A percentile compares a stretch with the other conserved stretches of the same genome.
Conservation (phyloP, 2,797 vertebrate genomes). For the Aotus griseimembra region DNA sequence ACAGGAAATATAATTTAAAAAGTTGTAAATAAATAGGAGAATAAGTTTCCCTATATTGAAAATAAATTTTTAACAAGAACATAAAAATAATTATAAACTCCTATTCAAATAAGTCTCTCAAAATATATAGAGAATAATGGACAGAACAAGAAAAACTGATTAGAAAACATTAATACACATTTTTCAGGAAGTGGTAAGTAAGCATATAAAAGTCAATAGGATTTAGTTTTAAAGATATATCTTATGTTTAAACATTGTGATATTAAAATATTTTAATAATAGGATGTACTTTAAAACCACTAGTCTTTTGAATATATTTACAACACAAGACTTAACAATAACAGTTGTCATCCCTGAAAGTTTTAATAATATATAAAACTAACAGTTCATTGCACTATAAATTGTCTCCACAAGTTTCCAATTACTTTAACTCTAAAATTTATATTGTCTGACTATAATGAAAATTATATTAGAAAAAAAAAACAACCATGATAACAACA, state of each 20-base stretch:
- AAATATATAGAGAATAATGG: not conserved
- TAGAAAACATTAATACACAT: not conserved
- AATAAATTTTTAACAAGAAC: not conserved
- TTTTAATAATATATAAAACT: not conserved
- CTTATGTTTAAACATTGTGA: not conserved
- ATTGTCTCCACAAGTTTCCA: not conserved
- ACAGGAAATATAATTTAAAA: not conserved
- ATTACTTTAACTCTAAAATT: not conserved
- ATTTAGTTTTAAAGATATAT: not conserved
- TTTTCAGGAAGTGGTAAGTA: not conserved
- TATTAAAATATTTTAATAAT: not conserved
- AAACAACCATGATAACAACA: not conserved
- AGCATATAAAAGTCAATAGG: not conserved
- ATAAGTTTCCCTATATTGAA: no score
- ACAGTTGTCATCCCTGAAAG: no score
- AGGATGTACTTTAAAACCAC: not conserved
- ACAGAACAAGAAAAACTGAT: not conserved
- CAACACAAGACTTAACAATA: not conserved
- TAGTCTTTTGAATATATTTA: not conserved
- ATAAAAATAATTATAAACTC: not conserved
- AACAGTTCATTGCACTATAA: not conserved
- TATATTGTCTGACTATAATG: not conserved
- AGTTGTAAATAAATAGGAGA: no score
- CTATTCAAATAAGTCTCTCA: not conserved
- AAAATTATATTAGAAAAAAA: not conserved